Evolutionary conservation across 1,140 invertebrate genomes (phyloP).

Genomic region (Lepidurus arcticus): DNA sequence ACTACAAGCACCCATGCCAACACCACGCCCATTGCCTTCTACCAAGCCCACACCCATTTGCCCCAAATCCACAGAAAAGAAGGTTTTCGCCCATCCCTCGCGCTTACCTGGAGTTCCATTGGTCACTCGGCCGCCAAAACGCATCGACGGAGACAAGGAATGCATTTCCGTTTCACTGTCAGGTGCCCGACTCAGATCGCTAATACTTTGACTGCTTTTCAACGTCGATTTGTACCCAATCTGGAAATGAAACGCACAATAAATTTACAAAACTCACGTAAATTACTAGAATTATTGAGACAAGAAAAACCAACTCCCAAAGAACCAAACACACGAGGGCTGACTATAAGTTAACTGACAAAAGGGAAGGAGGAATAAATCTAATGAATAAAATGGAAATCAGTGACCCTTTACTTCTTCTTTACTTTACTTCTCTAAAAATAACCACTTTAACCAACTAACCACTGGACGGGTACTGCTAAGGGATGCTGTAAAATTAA

Average conservation of each 20-base stretch:
- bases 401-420: too few relatives aligned
- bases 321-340: too few relatives aligned
- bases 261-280: too few relatives aligned
- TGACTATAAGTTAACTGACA: too few relatives aligned
- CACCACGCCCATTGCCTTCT: neutral
- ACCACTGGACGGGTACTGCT: too few relatives aligned
- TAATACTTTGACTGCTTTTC: slow-evolving; percentile 75
- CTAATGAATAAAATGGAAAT: too few relatives aligned
- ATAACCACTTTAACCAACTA: too few relatives aligned
- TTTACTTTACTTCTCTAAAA: too few relatives aligned
- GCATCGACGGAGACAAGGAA: neutral
- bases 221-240: slow-evolving; percentile 50
- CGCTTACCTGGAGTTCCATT: slow-evolving; percentile 31
- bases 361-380: too few relatives aligned
- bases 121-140: slow-evolving; percentile 23
- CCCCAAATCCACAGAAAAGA: neutral
- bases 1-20: slow-evolving; percentile 16
- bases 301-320: too few relatives aligned
- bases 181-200: slow-evolving; percentile 54
- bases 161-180: slow-evolving; percentile 12
- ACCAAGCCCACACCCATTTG: neutral
- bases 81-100: neutral
- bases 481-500: too few relatives aligned
- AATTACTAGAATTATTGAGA: too few relatives aligned
- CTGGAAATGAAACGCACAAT: neutral